Evolutionary conservation across 2,113 vertebrate species (phyloP), one percentile per base, ranked within the genome.

Genomic region (Porphyrio hochstetteri): DNA sequence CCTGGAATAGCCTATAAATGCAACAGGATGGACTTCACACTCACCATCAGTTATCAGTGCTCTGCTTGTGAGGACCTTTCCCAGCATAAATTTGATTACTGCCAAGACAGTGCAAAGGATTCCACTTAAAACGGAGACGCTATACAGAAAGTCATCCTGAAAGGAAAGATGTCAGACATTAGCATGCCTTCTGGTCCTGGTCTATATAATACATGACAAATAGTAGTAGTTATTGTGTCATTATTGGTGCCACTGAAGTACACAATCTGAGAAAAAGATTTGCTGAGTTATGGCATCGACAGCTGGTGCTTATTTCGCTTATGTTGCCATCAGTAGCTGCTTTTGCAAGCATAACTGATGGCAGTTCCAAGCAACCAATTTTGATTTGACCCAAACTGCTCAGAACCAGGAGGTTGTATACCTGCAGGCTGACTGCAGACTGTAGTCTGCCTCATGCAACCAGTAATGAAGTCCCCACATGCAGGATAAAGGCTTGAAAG

Each of bases 11-110:
- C 15, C 33, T 31, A 6, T 5, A 69, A 92, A 74, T 35, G 36
- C 77, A 77, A 61, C 40, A 71, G 61, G 16, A 71, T 46, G 33
- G 75, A 4, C 14, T 52, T 80, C 21, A 65, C 68, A 98, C 99
- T 96, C 98, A 99, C 99, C 99, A 33, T 99, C 99, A 0, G 99
- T 99, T 96, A 99, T 99, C 93, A 99, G 98, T 3, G 99, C 99
- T 96, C 99, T 98, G 97, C 99, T 99, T 56, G 99, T 99, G 86
- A 99, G 98, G 90, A 99, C 98, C 96, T 98, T 99, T 57, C 99
- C 99, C 98, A 99, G 97, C 98, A 99, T 98, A 96, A 99, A 99
- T 97, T 99, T 99, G 97, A 98, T 95, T 90, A 99, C 98, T 31
- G 99, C 99, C 97, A 99, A 98, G 93, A 98, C 93, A 78, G 98